Base-by-base conservation (phyloP, 2,797 vertebrate species). In the Alauda arvensis region DNA sequence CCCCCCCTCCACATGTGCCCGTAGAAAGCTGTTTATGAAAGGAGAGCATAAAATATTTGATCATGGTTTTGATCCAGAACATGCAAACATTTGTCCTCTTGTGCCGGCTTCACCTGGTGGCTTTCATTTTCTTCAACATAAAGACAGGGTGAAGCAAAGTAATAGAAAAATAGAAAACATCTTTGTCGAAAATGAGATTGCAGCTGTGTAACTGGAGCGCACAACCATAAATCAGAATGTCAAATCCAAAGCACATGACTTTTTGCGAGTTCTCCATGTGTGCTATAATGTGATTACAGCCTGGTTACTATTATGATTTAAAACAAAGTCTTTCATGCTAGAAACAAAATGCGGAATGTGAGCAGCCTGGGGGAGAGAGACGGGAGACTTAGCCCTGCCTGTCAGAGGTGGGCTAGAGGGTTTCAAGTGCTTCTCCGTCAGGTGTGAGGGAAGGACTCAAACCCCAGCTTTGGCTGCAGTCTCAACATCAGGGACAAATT, bases 281-380 rank as follows among this genome's bases (percentile, higher is more conserved):
- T 97, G 97, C 98, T 98, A 98, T 98, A 98, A 98, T 98, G 98
- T 98, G 98, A 98, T 98, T 98, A 98, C 98, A 98, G 98, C 98
- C 98, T 98, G 98, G 98, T 98, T 98, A 98, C 98, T 98, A 98
- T 99, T 98, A 98, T 98, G 98, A 98, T 98, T 99, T 98, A 98
- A 98, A 98, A 98, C 98, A 98, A 98, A 98, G 98, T 98, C 98
- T 98, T 98, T 98, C 98, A 98, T 98, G 98, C 97, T 98, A 98
- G 97, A 98, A 98, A 98, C 97, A 96, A 97, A 97, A 97, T 96
- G 97, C 95, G 96, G 97, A 98, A 97, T 97, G 97, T 94, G 96
- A 96, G 94, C 96, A 62, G 96, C 96, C 97, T 96, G 94, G 94
- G 97, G 96, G 96, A 97, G 96, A 96, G 94, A 93, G 96, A 92